phyloP scores from a whole-genome alignment of 2,113 vertebrate species.

The Oxyruncus cristatus region DNA sequence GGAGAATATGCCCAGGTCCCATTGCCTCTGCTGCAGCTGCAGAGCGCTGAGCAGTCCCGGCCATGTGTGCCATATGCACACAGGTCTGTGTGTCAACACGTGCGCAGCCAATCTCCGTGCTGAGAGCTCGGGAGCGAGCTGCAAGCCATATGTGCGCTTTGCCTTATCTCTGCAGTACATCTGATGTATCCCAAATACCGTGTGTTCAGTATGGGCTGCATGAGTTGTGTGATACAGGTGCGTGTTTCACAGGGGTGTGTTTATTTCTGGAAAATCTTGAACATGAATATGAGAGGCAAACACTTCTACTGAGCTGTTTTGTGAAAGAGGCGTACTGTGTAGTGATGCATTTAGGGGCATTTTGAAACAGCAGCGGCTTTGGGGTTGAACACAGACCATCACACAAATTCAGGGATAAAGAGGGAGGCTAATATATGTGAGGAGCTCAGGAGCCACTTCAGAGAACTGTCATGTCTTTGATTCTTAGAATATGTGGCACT shows the following conservation, averaged over 20 bases:
- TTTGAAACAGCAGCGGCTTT: not conserved
- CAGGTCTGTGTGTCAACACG: not conserved
- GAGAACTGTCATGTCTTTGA: not conserved
- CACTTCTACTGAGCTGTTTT: not conserved
- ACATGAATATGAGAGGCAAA: not conserved
- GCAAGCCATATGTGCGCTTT: not conserved
- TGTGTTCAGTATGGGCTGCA: rapidly evolving
- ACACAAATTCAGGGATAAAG: not conserved
- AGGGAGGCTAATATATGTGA: not conserved
- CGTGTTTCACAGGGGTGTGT: rapidly evolving
- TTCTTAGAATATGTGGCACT: not conserved
- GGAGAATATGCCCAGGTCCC: not conserved
- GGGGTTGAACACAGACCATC: not conserved
- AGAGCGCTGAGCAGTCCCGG: not conserved
- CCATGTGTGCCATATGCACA: not conserved
- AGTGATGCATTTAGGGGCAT: not conserved
- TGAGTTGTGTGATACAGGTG: not conserved
- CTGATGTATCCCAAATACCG: not conserved
- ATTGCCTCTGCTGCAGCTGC: not conserved
- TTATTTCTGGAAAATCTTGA: not conserved
- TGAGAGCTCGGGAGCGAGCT: not conserved
- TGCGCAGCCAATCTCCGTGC: not conserved
- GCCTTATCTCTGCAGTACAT: not conserved
- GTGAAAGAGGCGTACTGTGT: not conserved
- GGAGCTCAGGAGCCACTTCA: not conserved